A percentile compares a stretch with the other conserved stretches of the same genome.
Conservation (phyloP, 1,140 invertebrate species). For the Pemphigus obesinymphae region DNA sequence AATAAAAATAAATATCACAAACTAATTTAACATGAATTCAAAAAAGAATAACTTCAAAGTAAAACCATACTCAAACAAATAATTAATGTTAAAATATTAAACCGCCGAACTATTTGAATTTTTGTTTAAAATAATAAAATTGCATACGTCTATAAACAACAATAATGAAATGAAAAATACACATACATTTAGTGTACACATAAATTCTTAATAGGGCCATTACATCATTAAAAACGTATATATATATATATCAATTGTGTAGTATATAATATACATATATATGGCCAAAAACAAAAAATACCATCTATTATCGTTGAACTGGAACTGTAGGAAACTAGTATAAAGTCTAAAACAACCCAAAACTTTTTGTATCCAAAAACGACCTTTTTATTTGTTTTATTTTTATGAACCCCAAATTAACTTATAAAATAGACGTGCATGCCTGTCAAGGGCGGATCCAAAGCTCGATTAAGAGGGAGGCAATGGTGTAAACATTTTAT, state of each 20-base stretch:
- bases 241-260: too few species aligned
- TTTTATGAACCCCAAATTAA: background rate
- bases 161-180: too few species aligned
- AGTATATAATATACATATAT: too few species aligned
- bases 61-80: background rate
- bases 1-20: too few species aligned
- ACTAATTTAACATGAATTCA: background rate
- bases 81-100: too few species aligned
- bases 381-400: too few species aligned
- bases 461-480: too few species aligned
- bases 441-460: too few species aligned
- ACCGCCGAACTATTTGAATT: too few species aligned
- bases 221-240: background rate
- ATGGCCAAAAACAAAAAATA: background rate
- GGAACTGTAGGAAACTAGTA: background rate
- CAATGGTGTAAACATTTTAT: too few species aligned
- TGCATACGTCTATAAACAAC: background rate
- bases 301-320: background rate
- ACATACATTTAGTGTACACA: background rate
- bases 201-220: background rate
- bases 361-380: background rate
- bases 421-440: too few species aligned
- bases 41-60: background rate
- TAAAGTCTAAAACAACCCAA: background rate
- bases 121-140: background rate